Evolutionary conservation across 2,888 invertebrate species (phyloP).

Genomic region (Parnassius smintheus): DNA sequence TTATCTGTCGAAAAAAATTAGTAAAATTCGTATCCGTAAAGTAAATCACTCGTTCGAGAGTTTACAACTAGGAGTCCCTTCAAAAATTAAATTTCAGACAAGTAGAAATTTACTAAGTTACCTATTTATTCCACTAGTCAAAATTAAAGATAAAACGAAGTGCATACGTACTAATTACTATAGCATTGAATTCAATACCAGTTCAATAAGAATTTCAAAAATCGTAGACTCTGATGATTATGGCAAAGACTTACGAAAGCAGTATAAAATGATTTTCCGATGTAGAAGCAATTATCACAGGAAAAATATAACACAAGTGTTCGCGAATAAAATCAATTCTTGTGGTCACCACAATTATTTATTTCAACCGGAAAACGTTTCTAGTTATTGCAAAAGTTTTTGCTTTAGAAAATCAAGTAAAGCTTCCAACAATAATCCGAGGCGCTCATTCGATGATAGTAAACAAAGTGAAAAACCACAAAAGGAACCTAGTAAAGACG

Average conservation of each 20-base stretch:
- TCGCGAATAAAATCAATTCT: constrained; percentile 3
- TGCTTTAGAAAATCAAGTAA: constrained; percentile 25
- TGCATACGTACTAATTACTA: constrained; percentile 7
- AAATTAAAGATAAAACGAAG: neutral
- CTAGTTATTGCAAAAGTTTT: constrained; percentile 20
- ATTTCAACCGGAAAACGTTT: constrained; percentile 7
- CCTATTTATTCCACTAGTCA: neutral
- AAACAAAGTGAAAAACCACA: constrained; percentile 20
- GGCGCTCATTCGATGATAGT: constrained; percentile 8
- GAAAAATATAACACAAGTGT: constrained; percentile 3
- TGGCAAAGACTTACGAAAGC: constrained; percentile 11
- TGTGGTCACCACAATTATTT: constrained; percentile 8
- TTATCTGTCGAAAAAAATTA: constrained; percentile 7
- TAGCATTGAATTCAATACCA: constrained; percentile 12
- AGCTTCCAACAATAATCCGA: constrained; percentile 6
- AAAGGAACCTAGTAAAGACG: constrained; percentile 14
- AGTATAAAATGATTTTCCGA: constrained; percentile 11
- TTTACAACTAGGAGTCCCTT: neutral
- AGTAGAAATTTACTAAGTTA: neutral
- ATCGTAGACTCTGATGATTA: constrained; percentile 9
- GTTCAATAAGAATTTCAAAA: constrained; percentile 10
- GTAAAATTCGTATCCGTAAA: constrained; percentile 14
- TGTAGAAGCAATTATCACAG: neutral
- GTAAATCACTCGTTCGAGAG: constrained; percentile 1
- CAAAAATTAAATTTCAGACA: constrained; percentile 3